Percentiles rank a stretch among this genome's conserved stretches.
These are phyloP conservation scores for Isurus oxyrinchus DNA, from an alignment of 2,113 vertebrate genomes.

Conservation along the genomic window DNA sequence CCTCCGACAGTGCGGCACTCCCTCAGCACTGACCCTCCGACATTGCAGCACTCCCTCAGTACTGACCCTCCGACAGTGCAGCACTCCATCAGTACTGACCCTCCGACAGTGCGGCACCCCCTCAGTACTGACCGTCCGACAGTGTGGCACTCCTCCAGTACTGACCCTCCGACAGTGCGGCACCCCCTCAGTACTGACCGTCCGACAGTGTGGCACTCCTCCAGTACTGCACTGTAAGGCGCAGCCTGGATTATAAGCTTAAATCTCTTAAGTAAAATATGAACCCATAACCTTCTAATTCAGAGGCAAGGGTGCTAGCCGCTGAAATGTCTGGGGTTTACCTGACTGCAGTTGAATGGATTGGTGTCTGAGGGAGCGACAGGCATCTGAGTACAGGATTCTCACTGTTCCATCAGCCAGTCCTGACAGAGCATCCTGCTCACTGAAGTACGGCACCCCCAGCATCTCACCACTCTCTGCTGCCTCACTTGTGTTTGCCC, in stretches of 20 bases:
- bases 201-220: not conserved
- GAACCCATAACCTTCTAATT: no score
- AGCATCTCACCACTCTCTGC: not conserved
- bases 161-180: no score
- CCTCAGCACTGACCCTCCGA: no score
- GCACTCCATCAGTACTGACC: no score
- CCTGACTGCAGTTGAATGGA: not conserved
- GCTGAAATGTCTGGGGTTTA: not conserved
- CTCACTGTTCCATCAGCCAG: no score
- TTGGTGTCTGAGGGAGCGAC: not conserved
- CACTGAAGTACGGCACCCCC: not conserved
- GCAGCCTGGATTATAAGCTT: not conserved
- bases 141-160: no score
- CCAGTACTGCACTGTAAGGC: not conserved
- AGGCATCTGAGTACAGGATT: not conserved
- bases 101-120: no score
- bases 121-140: no score
- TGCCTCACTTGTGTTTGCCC: not conserved
- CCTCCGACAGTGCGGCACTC: no score
- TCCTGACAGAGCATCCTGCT: not conserved
- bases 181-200: not conserved
- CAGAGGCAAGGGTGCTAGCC: no score
- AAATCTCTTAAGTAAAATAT: not conserved
- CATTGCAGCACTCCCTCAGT: no score
- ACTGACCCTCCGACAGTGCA: no score